Percentiles rank a stretch among this genome's conserved stretches.
phyloP scores from a whole-genome alignment of 92 coral and sea anemone species.

The Pocillopora grandis region DNA sequence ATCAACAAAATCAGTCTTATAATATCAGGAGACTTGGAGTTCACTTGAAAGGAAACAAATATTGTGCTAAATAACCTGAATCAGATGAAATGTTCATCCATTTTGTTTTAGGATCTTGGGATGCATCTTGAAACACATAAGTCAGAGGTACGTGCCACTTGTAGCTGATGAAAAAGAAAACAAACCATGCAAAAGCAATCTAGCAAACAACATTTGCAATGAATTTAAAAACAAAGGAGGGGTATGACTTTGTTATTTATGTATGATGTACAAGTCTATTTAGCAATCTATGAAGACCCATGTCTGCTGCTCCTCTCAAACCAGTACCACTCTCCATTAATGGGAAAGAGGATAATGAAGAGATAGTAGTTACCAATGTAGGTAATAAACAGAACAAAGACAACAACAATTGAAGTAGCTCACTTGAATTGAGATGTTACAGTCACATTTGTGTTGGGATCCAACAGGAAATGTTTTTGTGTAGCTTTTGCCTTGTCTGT shows the following conservation, averaged over 20 bases:
- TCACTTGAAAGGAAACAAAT: background rate
- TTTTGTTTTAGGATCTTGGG: constrained; percentile 25
- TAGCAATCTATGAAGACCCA: too few relatives aligned
- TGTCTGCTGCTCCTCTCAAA: too few relatives aligned
- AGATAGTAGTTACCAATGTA: too few relatives aligned
- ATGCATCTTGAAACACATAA: constrained; percentile 50
- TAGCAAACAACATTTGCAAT: background rate
- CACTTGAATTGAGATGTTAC: constrained; percentile 75
- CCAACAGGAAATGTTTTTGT: constrained; percentile 88
- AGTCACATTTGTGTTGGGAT: constrained; percentile 81
- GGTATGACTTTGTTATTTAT: too few relatives aligned
- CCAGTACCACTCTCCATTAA: too few relatives aligned
- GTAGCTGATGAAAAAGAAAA: constrained; percentile 56
- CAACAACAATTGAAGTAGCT: background rate
- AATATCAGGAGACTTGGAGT: too few relatives aligned
- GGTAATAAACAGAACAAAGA: too few relatives aligned
- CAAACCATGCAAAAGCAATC: background rate
- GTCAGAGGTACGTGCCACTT: constrained; percentile 87
- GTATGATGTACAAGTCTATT: too few relatives aligned
- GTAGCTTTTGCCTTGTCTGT: constrained; percentile 61
- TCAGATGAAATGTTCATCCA: constrained; percentile 83
- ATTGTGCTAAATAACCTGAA: constrained; percentile 11
- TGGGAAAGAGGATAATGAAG: too few relatives aligned
- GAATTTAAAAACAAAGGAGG: too few relatives aligned
- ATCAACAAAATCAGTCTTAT: too few relatives aligned